A percentile compares a stretch with the other conserved stretches of the same genome.
Conservation (phyloP, 2,113 vertebrate species). For the Calidris pugnax region DNA sequence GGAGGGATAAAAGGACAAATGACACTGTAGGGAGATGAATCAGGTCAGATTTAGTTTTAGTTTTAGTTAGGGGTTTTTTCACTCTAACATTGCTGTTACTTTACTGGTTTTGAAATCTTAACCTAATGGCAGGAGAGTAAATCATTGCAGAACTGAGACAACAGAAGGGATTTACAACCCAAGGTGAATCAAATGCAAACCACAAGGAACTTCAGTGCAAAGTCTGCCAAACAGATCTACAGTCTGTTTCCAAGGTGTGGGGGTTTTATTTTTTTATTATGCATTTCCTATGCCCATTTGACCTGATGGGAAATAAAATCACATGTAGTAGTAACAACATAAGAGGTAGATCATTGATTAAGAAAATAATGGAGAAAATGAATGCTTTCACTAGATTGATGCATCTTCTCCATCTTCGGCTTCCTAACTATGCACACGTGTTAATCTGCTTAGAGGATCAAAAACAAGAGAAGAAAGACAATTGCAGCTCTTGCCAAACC, state of each 20-base stretch:
- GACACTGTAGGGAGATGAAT: not conserved
- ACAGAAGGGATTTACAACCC: not conserved
- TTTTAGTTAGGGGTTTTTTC: not conserved
- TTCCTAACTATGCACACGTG: not conserved
- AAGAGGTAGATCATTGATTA: constrained; percentile 41
- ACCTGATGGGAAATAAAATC: constrained; percentile 12
- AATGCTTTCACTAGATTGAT: constrained; percentile 58
- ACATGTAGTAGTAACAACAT: not conserved
- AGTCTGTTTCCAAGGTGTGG: not conserved
- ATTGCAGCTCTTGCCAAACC: constrained; percentile 56
- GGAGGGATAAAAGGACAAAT: not conserved
- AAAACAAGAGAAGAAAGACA: constrained; percentile 71
- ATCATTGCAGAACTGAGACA: not conserved
- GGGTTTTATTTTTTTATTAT: not conserved
- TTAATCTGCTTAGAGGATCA: constrained; percentile 73
- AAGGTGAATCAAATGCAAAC: not conserved
- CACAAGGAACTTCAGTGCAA: not conserved
- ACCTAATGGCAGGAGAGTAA: not conserved
- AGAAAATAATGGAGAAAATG: constrained; percentile 62
- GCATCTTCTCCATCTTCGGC: not conserved
- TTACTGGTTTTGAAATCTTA: not conserved
- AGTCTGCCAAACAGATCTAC: not conserved
- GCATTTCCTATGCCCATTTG: not conserved
- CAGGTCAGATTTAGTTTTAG: not conserved
- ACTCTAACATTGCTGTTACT: not conserved